A percentile compares a stretch with the other conserved stretches of the same genome.
phyloP scores from a whole-genome alignment of 2,888 invertebrate genomes.

The Macrophya alboannulata region DNA sequence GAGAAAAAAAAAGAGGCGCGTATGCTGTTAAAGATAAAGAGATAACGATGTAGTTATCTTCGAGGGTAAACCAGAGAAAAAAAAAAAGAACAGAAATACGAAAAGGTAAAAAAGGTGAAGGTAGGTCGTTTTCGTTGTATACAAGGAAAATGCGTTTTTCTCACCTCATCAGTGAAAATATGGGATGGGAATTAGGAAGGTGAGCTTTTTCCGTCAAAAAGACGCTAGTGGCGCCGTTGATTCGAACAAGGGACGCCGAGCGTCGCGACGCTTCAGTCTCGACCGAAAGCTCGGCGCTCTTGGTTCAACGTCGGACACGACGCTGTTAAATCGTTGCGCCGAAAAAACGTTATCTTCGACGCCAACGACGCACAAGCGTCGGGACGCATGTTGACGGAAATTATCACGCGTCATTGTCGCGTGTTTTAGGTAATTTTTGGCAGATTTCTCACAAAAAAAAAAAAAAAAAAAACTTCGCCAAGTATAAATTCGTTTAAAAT shows the following conservation, averaged over 20 bases:
- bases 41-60: background rate
- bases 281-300: constrained; percentile 68
- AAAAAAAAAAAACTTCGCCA: background rate
- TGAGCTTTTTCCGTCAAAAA: constrained; percentile 39
- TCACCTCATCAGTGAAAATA: constrained; percentile 38
- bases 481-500: background rate
- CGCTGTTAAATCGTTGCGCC: constrained; percentile 53
- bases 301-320: constrained; percentile 62
- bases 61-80: background rate
- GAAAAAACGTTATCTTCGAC: constrained; percentile 41
- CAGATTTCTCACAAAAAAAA: background rate
- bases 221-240: constrained; percentile 69
- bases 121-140: background rate
- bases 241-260: constrained; percentile 65
- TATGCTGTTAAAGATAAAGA: background rate
- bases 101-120: background rate
- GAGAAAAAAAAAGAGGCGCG: background rate
- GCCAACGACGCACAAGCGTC: constrained; percentile 48
- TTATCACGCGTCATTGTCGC: background rate
- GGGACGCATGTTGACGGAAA: constrained; percentile 51
- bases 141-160: constrained; percentile 18
- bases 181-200: constrained; percentile 29
- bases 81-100: background rate
- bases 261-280: constrained; percentile 69
- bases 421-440: constrained; percentile 22